A percentile compares a stretch with the other conserved stretches of the same genome.
Evolutionary conservation across 2,113 vertebrate species (phyloP).

Genomic region (Chloroceryle aenea): DNA sequence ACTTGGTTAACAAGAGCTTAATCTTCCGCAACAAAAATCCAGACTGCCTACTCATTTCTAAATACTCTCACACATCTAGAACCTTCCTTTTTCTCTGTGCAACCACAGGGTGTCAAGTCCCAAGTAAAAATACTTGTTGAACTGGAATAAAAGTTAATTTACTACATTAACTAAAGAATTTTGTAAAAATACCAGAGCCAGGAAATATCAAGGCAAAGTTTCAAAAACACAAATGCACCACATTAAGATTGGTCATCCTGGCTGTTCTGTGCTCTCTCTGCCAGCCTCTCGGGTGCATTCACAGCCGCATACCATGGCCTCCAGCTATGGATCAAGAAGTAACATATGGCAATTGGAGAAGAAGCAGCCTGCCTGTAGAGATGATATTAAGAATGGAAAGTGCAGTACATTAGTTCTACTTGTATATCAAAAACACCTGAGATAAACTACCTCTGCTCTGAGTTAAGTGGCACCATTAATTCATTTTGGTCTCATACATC

Average conservation of each 20-base stretch:
- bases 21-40: neutral
- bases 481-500: neutral
- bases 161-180: neutral
- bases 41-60: neutral
- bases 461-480: neutral
- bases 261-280: neutral
- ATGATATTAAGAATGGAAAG: neutral
- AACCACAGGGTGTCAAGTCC: neutral
- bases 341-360: neutral
- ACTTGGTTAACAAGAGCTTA: neutral
- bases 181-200: neutral
- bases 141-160: neutral
- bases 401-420: neutral
- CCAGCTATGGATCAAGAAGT: neutral
- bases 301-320: neutral
- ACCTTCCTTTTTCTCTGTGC: neutral
- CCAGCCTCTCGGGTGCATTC: neutral
- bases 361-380: neutral
- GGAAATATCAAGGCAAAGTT: neutral
- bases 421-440: neutral
- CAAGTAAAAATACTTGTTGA: neutral
- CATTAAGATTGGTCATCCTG: rapidly evolving
- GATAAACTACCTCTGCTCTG: neutral
- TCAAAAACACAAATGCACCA: neutral
- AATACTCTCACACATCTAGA: neutral